Conservation (phyloP, 2,113 vertebrate species). For the Heterotilapia buettikoferi region DNA sequence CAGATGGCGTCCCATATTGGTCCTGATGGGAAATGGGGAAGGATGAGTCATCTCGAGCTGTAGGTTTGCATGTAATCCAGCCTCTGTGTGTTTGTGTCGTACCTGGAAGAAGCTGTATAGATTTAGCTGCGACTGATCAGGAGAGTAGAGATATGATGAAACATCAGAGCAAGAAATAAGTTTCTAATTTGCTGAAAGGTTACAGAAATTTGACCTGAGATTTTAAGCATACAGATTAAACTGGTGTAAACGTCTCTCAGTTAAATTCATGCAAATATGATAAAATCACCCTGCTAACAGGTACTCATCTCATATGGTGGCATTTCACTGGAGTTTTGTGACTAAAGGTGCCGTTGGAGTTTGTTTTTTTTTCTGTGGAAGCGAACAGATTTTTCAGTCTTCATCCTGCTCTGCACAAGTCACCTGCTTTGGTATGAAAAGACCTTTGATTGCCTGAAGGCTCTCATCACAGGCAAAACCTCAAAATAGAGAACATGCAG, state of each 20-base stretch:
- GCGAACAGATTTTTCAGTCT: neutral
- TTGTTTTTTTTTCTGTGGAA: neutral
- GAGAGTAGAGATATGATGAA: neutral
- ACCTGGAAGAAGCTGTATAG: neutral
- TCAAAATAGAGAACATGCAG: neutral
- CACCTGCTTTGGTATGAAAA: neutral
- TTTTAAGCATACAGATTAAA: neutral
- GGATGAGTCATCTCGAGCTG: slow-evolving; percentile 42
- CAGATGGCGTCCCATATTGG: slow-evolving; percentile 56
- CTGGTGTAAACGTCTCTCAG: neutral
- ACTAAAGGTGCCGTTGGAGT: neutral
- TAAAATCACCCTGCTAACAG: neutral
- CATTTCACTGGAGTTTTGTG: neutral
- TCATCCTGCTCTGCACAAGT: neutral
- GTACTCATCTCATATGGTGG: neutral
- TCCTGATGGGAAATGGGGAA: slow-evolving; percentile 45
- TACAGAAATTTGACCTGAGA: neutral
- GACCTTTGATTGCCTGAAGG: neutral
- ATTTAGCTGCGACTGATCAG: neutral
- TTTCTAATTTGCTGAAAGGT: neutral
- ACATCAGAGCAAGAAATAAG: neutral
- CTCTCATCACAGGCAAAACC: neutral
- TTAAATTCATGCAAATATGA: neutral
- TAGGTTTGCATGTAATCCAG: neutral
- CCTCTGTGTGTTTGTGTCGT: neutral